Evolutionary conservation across 2,797 vertebrate genomes (phyloP).

Genomic region (Lates japonicus): DNA sequence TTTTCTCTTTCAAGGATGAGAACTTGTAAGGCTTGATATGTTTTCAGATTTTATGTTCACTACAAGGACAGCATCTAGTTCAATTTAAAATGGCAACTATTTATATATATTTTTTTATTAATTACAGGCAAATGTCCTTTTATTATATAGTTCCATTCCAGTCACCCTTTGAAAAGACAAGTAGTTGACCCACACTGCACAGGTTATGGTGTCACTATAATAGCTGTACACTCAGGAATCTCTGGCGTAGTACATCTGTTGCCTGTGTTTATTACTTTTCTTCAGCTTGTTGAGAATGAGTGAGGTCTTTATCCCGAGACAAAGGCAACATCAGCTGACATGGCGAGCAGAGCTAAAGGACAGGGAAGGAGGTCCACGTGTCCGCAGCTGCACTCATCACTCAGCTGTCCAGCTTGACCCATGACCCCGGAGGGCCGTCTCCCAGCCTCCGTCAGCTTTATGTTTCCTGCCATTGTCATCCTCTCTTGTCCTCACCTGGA

Average conservation of each 20-base stretch:
- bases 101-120: not conserved
- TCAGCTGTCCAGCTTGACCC: conserved; percentile 85
- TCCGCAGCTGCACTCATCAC: conserved; percentile 83
- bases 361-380: conserved; percentile 71
- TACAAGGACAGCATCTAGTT: not conserved
- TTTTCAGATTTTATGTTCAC: not conserved
- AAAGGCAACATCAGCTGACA: conserved; percentile 81
- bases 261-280: conserved; percentile 70
- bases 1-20: not conserved
- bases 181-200: not conserved
- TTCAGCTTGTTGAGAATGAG: conserved; percentile 66
- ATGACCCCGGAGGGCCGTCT: conserved; percentile 78
- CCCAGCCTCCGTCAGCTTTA: conserved; percentile 80
- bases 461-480: conserved; percentile 82
- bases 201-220: conserved; percentile 21
- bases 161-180: conserved; percentile 1
- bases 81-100: not conserved
- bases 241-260: conserved; percentile 72
- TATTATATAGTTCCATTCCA: not conserved
- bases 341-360: conserved; percentile 59
- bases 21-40: not conserved
- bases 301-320: conserved; percentile 78
- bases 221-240: conserved; percentile 47
- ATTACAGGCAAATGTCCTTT: not conserved
- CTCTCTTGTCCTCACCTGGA: conserved; percentile 87